phyloP scores from a whole-genome alignment of 2,113 vertebrate genomes.

The Anolis carolinensis region DNA sequence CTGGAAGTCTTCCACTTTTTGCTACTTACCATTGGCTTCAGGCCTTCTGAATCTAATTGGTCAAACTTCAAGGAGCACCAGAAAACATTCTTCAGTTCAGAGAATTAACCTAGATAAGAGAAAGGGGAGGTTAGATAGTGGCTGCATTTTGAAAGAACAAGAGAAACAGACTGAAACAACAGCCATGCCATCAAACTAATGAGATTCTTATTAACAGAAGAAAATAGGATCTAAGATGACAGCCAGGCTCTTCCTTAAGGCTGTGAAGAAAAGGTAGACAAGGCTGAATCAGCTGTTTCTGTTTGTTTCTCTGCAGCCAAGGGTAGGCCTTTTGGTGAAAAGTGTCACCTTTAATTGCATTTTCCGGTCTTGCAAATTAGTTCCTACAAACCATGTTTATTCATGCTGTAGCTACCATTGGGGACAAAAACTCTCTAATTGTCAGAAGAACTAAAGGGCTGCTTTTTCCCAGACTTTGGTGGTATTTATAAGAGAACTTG shows the following conservation, averaged over 20 bases:
- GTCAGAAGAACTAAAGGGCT: not conserved
- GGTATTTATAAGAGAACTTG: not conserved
- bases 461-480: not conserved
- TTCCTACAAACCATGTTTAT: not conserved
- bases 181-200: not conserved
- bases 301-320: not conserved
- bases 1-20: not conserved
- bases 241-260: not conserved
- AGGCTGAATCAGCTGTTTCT: not conserved
- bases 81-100: not conserved
- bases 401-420: not conserved
- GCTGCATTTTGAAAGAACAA: not conserved
- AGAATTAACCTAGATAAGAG: not conserved
- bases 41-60: not conserved
- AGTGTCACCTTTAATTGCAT: not conserved
- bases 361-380: not conserved
- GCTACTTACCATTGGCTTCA: not conserved
- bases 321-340: not conserved
- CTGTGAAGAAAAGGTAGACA: rapidly evolving
- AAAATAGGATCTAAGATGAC: not conserved
- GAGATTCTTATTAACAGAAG: constrained; percentile 6
- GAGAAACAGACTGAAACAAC: too few species aligned
- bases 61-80: not conserved
- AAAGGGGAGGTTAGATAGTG: not conserved
- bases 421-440: not conserved